Conservation (phyloP, 2,888 invertebrate species). For the Pimpla rufipes region DNA sequence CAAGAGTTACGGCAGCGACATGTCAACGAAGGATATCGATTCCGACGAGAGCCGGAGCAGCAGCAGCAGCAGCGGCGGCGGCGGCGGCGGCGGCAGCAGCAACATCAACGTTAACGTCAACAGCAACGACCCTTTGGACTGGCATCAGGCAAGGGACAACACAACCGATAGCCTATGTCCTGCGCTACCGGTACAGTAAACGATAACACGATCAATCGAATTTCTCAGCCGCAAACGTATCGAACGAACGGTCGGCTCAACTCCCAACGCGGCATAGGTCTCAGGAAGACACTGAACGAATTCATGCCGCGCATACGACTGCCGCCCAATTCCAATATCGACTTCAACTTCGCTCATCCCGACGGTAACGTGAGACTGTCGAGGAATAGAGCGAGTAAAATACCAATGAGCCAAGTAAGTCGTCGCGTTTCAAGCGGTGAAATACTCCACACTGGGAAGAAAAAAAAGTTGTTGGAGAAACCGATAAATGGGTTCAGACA, state of each 20-base stretch:
- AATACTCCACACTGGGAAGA: no score
- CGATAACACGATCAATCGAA: background rate
- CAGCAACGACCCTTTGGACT: conserved; percentile 13
- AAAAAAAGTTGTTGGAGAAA: no score
- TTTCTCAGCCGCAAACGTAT: conserved; percentile 11
- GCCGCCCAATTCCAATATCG: conserved; percentile 45
- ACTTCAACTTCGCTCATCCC: conserved; percentile 42
- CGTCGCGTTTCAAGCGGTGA: no score
- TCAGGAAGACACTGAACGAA: background rate
- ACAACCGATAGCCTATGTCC: background rate
- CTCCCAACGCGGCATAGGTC: background rate
- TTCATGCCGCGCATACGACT: conserved; percentile 7
- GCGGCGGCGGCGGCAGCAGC: no score
- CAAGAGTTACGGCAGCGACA: conserved; percentile 10
- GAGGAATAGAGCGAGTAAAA: background rate
- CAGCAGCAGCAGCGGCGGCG: conserved; percentile 51
- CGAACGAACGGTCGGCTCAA: background rate
- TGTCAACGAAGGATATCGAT: conserved; percentile 9
- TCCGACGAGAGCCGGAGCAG: conserved; percentile 41
- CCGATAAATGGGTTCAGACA: no score
- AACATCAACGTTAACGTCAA: conserved; percentile 58
- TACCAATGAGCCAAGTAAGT: conserved; percentile 19
- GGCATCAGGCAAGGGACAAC: conserved; percentile 49
- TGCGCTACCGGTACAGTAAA: background rate
- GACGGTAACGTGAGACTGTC: background rate